Base-by-base conservation (phyloP, 2,888 invertebrate genomes). In the Sarcophaga carnaria region DNA sequence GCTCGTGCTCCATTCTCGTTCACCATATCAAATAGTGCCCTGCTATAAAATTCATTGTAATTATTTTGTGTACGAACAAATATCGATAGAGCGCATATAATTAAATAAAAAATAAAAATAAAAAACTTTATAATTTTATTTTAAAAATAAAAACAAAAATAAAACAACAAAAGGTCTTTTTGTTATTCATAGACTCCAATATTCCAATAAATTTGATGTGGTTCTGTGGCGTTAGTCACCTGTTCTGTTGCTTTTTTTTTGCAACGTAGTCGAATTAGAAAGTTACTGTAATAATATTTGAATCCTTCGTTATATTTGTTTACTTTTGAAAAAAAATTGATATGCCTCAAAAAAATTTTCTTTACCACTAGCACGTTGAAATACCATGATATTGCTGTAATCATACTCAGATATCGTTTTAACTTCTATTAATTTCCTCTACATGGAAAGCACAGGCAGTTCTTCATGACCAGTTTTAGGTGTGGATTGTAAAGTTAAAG, bases 1-100 rank as follows among this genome's bases (percentile, higher is more conserved):
- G 77, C 82, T 83, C 82, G 82, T 83, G 82, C 82, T 83, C 77
- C 25, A 82, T 66, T 71, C 64, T 76, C 54, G 70, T 76, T 82
- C 49, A 45, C 6, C 62, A 37, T 63, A 75, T 81, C 63, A 63
- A 75, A 75, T 74, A 69, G 8, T 37, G 22, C 37, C 74, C 49
- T 62, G 20, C 47, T 62, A 37, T 5, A 37, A 59, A 25, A 37
- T 17, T 22, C 22, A 22, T 11, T n/a, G 25, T 25, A 54, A 67
- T 67, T 27, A 25, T 71, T 71, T 27, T 17, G 17, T 59, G 54
- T 27, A 47, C 20, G n/a, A 69, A 47, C 20, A 71, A 71, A 71
- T 25, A 17, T 37, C 27, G 25, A 72, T 22, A 59, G 22, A 62
- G 22, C n/a, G n/a, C n/a, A 62, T 22, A 20, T 20, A 62, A 62